Evolutionary conservation across 2,113 vertebrate species (phyloP).

Genomic region (Pterocles orientalis): DNA sequence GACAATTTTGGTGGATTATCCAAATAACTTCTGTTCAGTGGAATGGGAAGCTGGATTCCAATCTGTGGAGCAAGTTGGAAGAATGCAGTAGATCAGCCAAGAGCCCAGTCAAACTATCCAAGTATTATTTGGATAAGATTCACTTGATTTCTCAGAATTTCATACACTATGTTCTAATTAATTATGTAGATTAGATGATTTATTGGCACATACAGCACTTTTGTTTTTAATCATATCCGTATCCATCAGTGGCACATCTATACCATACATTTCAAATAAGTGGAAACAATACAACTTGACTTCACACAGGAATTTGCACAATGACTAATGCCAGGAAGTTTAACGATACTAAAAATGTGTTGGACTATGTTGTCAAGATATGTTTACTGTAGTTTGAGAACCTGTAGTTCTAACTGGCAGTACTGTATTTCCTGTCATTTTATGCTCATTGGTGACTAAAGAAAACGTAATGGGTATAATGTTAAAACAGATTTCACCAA

Average conservation of each 20-base stretch:
- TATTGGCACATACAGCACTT: neutral
- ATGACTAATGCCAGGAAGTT: neutral
- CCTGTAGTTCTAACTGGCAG: neutral
- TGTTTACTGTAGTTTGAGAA: neutral
- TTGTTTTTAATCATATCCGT: neutral
- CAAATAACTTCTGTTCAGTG: neutral
- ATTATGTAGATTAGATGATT: neutral
- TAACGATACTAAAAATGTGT: neutral
- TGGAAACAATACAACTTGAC: neutral
- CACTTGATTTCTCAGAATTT: neutral
- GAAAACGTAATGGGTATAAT: neutral
- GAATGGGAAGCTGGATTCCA: neutral
- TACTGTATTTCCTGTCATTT: neutral
- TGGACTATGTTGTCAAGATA: neutral
- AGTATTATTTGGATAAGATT: neutral
- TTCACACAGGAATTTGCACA: neutral
- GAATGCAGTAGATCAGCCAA: neutral
- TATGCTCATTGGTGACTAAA: neutral
- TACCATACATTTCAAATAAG: neutral
- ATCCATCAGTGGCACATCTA: neutral
- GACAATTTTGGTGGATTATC: neutral
- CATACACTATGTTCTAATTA: neutral
- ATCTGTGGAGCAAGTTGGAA: neutral
- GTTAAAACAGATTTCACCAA: neutral
- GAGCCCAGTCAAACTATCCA: neutral